These are phyloP conservation scores for Stegophylla sp. DNA, from an alignment of 2,888 invertebrate species.

Conservation along the genomic window DNA sequence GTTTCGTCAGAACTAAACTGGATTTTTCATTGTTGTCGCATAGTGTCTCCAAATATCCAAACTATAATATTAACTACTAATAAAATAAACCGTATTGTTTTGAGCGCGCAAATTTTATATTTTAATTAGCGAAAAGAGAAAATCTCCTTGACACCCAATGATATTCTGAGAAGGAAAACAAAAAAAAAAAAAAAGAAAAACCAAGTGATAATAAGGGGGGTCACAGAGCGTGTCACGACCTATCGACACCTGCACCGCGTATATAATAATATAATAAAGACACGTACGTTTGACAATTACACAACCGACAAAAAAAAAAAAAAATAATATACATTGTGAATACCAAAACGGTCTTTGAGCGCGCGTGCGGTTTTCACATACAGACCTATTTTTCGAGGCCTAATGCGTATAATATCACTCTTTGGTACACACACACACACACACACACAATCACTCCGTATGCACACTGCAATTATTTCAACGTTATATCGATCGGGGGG, in stretches of 20 bases:
- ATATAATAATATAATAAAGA: too few species aligned
- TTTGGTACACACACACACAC: too few species aligned
- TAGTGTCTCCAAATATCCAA: too few species aligned
- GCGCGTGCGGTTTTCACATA: constrained; percentile 20
- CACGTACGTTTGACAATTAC: constrained; percentile 51
- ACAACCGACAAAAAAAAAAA: too few species aligned
- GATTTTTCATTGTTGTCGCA: too few species aligned
- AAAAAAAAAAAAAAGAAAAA: constrained; percentile 19
- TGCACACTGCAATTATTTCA: neutral
- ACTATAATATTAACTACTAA: too few species aligned
- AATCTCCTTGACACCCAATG: constrained; percentile 42
- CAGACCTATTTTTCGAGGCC: constrained; percentile 3
- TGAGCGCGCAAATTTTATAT: neutral
- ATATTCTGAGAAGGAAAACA: too few species aligned
- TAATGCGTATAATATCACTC: neutral
- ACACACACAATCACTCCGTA: neutral
- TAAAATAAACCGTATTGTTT: too few species aligned
- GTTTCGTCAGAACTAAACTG: too few species aligned
- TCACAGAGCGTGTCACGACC: constrained; percentile 36
- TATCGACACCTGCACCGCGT: constrained; percentile 44
- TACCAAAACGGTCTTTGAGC: constrained; percentile 30
- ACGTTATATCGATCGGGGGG: neutral
- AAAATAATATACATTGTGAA: constrained; percentile 43
- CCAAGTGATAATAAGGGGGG: constrained; percentile 10
- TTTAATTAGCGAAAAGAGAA: constrained; percentile 36